Evolutionary conservation across 2,888 invertebrate genomes (phyloP).

Genomic region (Stenodema calcarata): DNA sequence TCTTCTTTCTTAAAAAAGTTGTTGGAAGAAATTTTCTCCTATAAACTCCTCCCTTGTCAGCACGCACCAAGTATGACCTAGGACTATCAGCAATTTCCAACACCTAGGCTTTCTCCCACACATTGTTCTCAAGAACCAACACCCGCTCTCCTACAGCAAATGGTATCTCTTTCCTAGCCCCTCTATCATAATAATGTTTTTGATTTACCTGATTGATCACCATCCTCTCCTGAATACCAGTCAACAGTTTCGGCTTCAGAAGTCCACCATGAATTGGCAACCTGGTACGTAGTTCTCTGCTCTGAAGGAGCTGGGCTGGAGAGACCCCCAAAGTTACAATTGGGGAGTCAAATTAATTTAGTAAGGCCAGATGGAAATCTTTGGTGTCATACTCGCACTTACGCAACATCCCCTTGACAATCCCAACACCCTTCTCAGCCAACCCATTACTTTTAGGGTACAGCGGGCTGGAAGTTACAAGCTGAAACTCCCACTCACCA

Average conservation of each 20-base stretch:
- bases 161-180: neutral
- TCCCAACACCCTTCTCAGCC: neutral
- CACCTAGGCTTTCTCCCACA: neutral
- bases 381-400: neutral
- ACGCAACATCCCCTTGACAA: neutral
- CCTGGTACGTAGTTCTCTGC: neutral
- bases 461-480: neutral
- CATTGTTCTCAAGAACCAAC: neutral
- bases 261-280: neutral
- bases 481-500: neutral
- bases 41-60: neutral
- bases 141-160: neutral
- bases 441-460: conserved; percentile 18
- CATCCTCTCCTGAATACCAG: neutral
- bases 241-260: neutral
- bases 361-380: neutral
- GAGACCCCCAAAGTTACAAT: neutral
- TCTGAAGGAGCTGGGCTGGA: neutral
- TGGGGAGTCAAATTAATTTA: neutral
- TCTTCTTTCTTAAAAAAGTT: neutral
- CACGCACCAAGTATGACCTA: neutral
- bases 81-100: neutral
- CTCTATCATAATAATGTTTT: neutral
- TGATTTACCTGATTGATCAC: neutral
- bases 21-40: neutral